A percentile compares a stretch with the other conserved stretches of the same genome.
Evolutionary conservation across 2,888 invertebrate species (phyloP).

Genomic region (Aricia artaxerxes): DNA sequence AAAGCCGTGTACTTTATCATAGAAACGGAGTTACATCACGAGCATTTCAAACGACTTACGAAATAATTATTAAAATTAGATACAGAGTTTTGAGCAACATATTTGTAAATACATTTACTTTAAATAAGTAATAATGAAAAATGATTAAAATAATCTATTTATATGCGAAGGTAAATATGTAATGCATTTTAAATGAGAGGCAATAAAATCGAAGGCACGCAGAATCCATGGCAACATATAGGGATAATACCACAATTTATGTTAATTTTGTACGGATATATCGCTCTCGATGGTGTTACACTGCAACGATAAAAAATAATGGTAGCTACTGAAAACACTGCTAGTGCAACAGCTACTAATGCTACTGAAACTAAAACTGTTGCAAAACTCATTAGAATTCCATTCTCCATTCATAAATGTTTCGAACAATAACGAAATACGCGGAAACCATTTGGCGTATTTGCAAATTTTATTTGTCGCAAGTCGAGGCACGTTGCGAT

Average conservation of each 20-base stretch:
- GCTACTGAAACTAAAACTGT: conserved; percentile 40
- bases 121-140: neutral
- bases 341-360: neutral
- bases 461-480: conserved; percentile 68
- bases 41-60: conserved; percentile 3
- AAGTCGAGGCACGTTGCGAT: conserved; percentile 67
- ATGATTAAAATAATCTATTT: neutral
- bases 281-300: conserved; percentile 33
- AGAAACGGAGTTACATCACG: conserved; percentile 2
- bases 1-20: neutral
- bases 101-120: neutral
- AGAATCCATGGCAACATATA: conserved; percentile 35
- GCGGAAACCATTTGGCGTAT: conserved; percentile 70
- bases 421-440: conserved; percentile 75
- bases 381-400: conserved; percentile 63
- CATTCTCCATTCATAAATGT: conserved; percentile 68
- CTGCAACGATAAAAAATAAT: conserved; percentile 35
- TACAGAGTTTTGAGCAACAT: neutral
- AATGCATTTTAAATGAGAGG: neutral
- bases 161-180: neutral
- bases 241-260: conserved; percentile 35
- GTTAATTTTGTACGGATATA: conserved; percentile 37
- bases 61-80: conserved; percentile 6
- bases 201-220: conserved; percentile 20
- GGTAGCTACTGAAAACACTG: conserved; percentile 33